phyloP scores from a whole-genome alignment of 2,797 vertebrate genomes.

The Ataeniobius toweri region DNA sequence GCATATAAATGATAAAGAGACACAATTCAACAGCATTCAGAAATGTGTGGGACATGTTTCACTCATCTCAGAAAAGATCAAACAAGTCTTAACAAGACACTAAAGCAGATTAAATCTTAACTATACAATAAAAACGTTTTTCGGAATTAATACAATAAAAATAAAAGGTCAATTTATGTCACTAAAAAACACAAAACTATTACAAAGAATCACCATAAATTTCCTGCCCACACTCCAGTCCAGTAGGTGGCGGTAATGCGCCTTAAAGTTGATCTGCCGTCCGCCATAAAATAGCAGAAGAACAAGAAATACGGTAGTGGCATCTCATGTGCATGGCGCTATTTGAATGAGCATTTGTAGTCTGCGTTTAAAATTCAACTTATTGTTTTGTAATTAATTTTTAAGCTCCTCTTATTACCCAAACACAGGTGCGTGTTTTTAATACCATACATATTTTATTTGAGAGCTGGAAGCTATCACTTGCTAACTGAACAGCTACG shows the following conservation, averaged over 20 bases:
- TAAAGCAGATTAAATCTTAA: neutral
- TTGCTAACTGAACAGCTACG: conserved; percentile 37
- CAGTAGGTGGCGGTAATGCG: conserved; percentile 16
- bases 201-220: neutral
- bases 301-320: conserved; percentile 59
- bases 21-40: neutral
- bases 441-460: neutral
- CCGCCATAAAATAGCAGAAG: neutral
- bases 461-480: neutral
- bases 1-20: neutral
- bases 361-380: neutral
- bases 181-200: neutral
- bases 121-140: neutral
- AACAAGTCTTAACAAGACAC: neutral
- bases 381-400: neutral
- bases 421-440: conserved; percentile 46
- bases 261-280: fast-evolving
- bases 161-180: neutral
- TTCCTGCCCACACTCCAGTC: no score
- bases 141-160: neutral
- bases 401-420: neutral
- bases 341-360: conserved; percentile 43
- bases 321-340: conserved; percentile 69
- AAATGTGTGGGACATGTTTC: neutral
- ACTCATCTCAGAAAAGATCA: neutral